Evolutionary conservation across 2,888 invertebrate species (phyloP).

Genomic region (Luffia ferchaultella): DNA sequence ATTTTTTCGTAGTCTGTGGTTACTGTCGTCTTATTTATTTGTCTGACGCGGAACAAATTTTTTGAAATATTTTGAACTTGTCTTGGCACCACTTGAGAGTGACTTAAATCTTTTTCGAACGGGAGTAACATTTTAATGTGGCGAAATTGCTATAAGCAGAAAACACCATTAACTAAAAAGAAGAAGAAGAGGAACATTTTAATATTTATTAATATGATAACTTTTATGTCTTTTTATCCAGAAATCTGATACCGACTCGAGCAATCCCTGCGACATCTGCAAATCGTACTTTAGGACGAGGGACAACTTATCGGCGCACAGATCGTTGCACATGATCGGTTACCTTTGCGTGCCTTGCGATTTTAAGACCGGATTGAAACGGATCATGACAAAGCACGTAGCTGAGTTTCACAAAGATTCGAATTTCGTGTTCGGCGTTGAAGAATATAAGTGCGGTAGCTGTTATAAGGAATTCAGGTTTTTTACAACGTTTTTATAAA

Average conservation of each 20-base stretch:
- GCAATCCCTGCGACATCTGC: constrained; percentile 39
- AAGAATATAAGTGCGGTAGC: constrained; percentile 22
- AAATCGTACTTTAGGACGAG: constrained; percentile 33
- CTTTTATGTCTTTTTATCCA: constrained; percentile 14
- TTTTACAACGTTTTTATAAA: constrained; percentile 2
- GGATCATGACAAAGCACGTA: constrained; percentile 27
- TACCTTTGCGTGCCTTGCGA: constrained; percentile 24
- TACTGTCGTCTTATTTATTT: no score
- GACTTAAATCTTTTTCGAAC: no score
- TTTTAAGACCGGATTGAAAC: constrained; percentile 25
- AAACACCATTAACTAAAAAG: no score
- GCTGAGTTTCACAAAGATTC: constrained; percentile 11
- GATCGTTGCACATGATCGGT: constrained; percentile 27
- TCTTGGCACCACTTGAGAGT: no score
- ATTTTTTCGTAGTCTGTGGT: no score
- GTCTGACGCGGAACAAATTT: no score
- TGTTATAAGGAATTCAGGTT: constrained; percentile 27
- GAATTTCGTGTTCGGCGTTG: not conserved
- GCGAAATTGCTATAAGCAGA: no score
- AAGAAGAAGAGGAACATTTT: no score
- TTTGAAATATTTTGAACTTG: no score
- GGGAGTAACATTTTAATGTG: no score
- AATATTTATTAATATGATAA: not conserved
- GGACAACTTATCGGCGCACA: constrained; percentile 33
- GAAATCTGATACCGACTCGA: constrained; percentile 29